Evolutionary conservation across 2,113 vertebrate genomes (phyloP).

Genomic region (Notarius quadriscutis): DNA sequence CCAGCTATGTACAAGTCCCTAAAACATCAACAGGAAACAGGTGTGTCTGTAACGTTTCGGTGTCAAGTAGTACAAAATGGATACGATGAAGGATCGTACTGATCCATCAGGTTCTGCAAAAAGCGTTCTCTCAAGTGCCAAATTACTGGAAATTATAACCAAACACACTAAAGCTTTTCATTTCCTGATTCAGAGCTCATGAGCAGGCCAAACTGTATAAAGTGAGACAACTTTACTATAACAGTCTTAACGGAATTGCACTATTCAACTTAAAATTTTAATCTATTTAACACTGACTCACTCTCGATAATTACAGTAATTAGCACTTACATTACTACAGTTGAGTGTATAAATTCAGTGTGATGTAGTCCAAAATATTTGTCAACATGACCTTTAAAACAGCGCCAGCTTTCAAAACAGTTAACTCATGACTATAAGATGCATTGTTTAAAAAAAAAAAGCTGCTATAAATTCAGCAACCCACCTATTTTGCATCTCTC

Average conservation of each 20-base stretch:
- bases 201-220: background rate
- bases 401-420: background rate
- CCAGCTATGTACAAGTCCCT: background rate
- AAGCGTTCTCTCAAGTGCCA: constrained; percentile 1
- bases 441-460: background rate
- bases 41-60: background rate
- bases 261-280: background rate
- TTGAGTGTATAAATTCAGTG: background rate
- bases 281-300: background rate
- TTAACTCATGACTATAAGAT: background rate
- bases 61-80: background rate
- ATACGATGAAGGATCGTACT: constrained; percentile 11
- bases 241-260: background rate
- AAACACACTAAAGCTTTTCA: background rate
- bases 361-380: background rate
- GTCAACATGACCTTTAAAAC: background rate
- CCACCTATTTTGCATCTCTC: constrained; percentile 22
- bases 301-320: background rate
- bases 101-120: constrained; percentile 16
- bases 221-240: background rate
- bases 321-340: background rate
- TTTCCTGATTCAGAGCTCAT: background rate
- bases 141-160: background rate
- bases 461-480: background rate
- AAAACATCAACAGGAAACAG: background rate